Conservation (phyloP, 2,797 vertebrate species). For the Micrastur ruficollis region DNA sequence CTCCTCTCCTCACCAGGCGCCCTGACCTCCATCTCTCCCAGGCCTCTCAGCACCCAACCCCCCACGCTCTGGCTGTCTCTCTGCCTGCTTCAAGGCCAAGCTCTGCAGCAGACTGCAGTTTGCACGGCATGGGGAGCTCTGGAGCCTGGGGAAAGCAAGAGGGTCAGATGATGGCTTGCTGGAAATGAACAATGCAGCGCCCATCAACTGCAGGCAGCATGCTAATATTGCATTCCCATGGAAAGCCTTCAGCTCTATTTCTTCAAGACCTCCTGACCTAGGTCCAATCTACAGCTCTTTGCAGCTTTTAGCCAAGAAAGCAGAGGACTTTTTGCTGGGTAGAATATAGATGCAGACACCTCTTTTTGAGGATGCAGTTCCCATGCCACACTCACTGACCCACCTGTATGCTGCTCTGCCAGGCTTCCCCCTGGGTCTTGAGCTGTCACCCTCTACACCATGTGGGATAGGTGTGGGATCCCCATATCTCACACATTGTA, state of each 20-base stretch:
- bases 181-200: neutral
- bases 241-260: neutral
- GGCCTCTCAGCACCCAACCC: neutral
- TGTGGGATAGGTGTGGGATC: neutral
- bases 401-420: neutral
- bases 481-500: accelerated
- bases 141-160: neutral
- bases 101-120: neutral
- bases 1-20: accelerated
- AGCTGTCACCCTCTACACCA: neutral
- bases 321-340: neutral
- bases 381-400: accelerated
- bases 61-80: neutral
- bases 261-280: neutral
- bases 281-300: neutral
- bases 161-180: neutral
- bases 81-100: neutral
- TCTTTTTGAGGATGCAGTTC: neutral
- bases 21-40: neutral
- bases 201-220: neutral
- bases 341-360: neutral
- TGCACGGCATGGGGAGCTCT: neutral
- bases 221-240: neutral
- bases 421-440: too few species aligned
- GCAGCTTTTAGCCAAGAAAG: neutral